Conservation (phyloP, 2,113 vertebrate species). For the Channa maculata region DNA sequence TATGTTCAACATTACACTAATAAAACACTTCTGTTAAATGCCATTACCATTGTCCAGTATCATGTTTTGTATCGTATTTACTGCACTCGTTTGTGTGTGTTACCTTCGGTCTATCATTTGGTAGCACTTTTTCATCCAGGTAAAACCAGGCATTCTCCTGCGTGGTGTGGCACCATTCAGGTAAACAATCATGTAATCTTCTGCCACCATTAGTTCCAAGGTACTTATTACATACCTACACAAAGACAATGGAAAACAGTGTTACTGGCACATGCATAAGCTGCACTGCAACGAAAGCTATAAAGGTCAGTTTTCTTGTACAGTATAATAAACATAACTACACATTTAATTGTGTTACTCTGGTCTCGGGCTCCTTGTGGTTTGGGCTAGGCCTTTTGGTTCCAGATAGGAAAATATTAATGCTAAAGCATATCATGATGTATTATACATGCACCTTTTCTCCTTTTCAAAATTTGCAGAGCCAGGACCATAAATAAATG, state of each 20-base stretch:
- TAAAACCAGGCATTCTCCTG: constrained; percentile 94
- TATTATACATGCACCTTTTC: too few relatives aligned
- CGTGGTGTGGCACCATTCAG: constrained; percentile 97
- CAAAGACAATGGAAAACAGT: neutral
- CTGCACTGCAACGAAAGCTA: too few relatives aligned
- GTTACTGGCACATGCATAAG: neutral
- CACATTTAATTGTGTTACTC: neutral
- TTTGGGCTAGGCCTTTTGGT: neutral
- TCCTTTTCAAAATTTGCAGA: too few relatives aligned
- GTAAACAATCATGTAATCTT: constrained; percentile 98
- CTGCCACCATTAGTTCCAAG: constrained; percentile 96
- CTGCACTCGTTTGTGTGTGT: constrained; percentile 1
- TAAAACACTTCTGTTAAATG: too few relatives aligned
- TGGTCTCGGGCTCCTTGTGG: neutral
- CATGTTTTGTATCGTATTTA: neutral
- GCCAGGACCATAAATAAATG: too few relatives aligned
- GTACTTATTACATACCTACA: constrained; percentile 96
- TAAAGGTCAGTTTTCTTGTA: too few relatives aligned
- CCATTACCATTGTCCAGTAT: too few relatives aligned
- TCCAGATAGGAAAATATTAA: neutral
- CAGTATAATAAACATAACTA: too few relatives aligned
- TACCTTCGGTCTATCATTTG: constrained; percentile 98
- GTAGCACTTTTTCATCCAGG: constrained; percentile 98
- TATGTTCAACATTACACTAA: neutral
- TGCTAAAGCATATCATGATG: neutral